Percentiles rank a stretch among this genome's conserved stretches.
phyloP scores from a whole-genome alignment of 2,888 invertebrate species.

The Cinara cedri region DNA sequence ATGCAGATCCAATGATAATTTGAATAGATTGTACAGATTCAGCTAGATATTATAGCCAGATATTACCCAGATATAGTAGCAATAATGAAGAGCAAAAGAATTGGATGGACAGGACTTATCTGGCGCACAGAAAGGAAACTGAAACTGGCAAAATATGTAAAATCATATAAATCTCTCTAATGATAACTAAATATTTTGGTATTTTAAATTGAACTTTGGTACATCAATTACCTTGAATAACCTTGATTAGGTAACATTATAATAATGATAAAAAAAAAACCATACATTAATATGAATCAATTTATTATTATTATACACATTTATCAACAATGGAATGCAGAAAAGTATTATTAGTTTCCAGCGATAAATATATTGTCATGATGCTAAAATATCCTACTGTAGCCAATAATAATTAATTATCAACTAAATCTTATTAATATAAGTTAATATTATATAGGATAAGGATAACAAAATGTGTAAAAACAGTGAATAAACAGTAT shows the following conservation, averaged over 20 bases:
- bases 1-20: too few species aligned
- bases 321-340: constrained; percentile 56
- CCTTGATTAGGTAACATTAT: background rate
- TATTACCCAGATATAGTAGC: too few species aligned
- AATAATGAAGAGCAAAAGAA: too few species aligned
- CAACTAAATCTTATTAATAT: constrained; percentile 28
- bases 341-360: constrained; percentile 42
- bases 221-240: too few species aligned
- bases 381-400: constrained; percentile 38
- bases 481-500: constrained; percentile 15
- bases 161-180: too few species aligned
- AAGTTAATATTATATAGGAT: constrained; percentile 12
- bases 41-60: too few species aligned
- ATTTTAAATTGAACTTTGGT: background rate
- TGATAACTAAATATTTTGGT: too few species aligned
- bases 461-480: constrained; percentile 19
- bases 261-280: constrained; percentile 13
- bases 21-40: too few species aligned
- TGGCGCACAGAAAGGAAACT: too few species aligned
- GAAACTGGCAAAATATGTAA: too few species aligned
- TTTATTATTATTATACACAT: constrained; percentile 48
- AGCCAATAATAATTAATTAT: constrained; percentile 15
- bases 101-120: too few species aligned
- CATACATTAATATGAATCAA: constrained; percentile 23
- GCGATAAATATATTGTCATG: constrained; percentile 38